Base-by-base conservation (phyloP, 2,113 vertebrate species). In the Echinops telfairi region DNA sequence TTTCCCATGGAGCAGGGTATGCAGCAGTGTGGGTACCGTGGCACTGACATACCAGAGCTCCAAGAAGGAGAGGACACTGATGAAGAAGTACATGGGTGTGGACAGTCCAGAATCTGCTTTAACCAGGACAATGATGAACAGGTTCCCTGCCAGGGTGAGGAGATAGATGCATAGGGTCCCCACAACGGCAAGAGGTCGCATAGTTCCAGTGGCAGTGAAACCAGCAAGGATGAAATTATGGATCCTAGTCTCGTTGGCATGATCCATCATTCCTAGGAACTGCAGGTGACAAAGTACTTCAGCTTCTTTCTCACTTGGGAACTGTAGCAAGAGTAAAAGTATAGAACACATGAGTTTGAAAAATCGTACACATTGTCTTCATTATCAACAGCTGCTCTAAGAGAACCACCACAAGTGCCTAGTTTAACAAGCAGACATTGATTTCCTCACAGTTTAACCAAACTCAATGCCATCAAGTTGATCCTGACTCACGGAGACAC, bases 61-160 rank as follows among this genome's bases (percentile, higher is more conserved):
- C 53, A 94, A 78, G 71, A 94, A 89, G 29, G 93, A 97, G 33
- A 97, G 86, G 27, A 86, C 91, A 9, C 92, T 87, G 62, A 97
- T 88, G 57, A 97, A 96, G 86, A 97, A 96, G 77, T 97, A 92
- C 95, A 97, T 96, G 20, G 95, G 96, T 2, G 89, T 96, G 47
- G 88, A 82, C 19, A 97, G 96, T 2, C 31, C 66, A 5, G 29
- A 47, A 15, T 84, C 83, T 8, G 25, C 6, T 23, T 22, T 82
- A 53, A 95, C 88, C 60, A 95, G 40, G 31, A 82, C 15, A 40
- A 96, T 92, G 38, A 96, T 95, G 12, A 95, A 85, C 1, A 76
- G n/a, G 12, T 96, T 96, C 53, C 96, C 94, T 73, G 71, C 76
- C 22, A 96, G n/a, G 7, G 77, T 86, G 60, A 95, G 40, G 43